These are phyloP conservation scores for Hippopotamus amphibius DNA, from an alignment of 2,113 vertebrate species.

Conservation along the genomic window DNA sequence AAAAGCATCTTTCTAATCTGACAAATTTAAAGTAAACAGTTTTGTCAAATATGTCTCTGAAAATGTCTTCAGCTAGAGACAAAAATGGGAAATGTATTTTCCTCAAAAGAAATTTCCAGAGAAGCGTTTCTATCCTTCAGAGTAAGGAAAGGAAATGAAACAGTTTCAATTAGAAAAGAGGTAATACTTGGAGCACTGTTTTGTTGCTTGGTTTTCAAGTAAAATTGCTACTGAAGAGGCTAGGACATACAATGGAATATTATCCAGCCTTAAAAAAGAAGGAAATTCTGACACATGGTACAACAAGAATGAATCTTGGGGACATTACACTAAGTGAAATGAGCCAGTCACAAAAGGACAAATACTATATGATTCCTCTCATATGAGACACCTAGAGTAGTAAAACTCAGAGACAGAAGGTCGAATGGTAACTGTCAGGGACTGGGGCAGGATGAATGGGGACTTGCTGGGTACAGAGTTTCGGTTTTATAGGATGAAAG, in stretches of 20 bases:
- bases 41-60: slow-evolving; percentile 34
- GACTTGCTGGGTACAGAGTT: neutral
- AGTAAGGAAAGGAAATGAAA: slow-evolving; percentile 57
- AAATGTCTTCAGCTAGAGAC: slow-evolving; percentile 43
- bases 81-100: slow-evolving; percentile 52
- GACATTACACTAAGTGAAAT: neutral
- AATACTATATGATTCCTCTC: neutral
- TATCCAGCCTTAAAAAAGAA: slow-evolving; percentile 37
- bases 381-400: neutral
- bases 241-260: neutral
- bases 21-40: slow-evolving; percentile 61
- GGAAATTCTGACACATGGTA: neutral
- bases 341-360: slow-evolving; percentile 37
- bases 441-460: neutral
- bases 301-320: neutral
- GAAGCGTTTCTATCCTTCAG: slow-evolving; percentile 5
- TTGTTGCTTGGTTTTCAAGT: slow-evolving; percentile 38
- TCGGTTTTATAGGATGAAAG: neutral
- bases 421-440: neutral
- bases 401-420: neutral
- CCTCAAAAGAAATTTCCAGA: slow-evolving; percentile 25
- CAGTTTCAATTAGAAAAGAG: slow-evolving; percentile 16
- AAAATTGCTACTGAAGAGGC: slow-evolving; percentile 31
- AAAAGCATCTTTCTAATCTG: slow-evolving; percentile 60
- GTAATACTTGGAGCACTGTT: slow-evolving; percentile 7